Base-by-base conservation (phyloP, 2,113 vertebrate genomes). In the Seriola dumerili region DNA sequence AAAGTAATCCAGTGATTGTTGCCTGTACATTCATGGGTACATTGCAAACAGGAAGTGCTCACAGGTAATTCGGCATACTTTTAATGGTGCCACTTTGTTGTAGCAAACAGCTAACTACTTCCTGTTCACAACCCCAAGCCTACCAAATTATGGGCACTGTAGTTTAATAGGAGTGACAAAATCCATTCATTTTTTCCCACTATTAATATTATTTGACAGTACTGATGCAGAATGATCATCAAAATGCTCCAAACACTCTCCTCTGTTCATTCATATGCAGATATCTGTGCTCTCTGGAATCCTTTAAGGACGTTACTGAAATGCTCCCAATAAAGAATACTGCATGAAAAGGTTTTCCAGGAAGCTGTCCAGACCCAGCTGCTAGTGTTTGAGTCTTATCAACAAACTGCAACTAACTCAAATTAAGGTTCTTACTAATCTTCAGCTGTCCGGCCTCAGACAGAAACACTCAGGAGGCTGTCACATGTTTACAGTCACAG, bases 401-500 rank as follows among this genome's bases (percentile, higher is more conserved):
- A 68, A 55, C 58, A 46, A 21, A 57, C 19, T 44, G 4, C 29
- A 72, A 19, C 34, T 38, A 55, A 36, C n/a, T 57, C 50, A 58
- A 6, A 76, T 59, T 1, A 48, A 69, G 17, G 70, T n/a, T 40
- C n/a, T 13, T 46, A 3, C 52, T 44, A 42, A 71, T 79, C 67
- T 44, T 42, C 40, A 50, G 62, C 52, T 40, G 62, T 17, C 50
- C 46, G 36, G 29, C 12, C 57, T 70, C 34, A 52, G 32, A 58
- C 70, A 62, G 40, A 82, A 36, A 55, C 72, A 11, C 36, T 72
- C 13, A 13, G 3, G 61, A 57, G 72, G 57, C 66, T 17, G 29
- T 46, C 65, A 7, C 11, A 5, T 64, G 73, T 40, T 55, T 65
- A 58, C 1, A 40, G 52, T 42, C 34, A 29, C 5, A 63, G 23